A percentile compares a stretch with the other conserved stretches of the same genome.
Evolutionary conservation across 1,140 invertebrate genomes (phyloP).

Genomic region (Papilio polytes): DNA sequence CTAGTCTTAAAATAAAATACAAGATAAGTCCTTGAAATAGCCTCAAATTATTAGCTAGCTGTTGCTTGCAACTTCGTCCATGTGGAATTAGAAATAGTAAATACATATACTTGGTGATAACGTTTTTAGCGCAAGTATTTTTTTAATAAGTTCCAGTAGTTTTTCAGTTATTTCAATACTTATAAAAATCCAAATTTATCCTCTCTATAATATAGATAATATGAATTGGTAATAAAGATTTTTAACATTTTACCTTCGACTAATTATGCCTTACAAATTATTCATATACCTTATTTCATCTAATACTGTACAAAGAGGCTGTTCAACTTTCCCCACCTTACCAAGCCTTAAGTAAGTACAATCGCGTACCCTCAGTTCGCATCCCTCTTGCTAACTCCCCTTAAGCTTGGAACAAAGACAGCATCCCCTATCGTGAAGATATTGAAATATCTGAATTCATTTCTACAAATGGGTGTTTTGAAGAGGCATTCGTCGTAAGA

Average conservation of each 20-base stretch:
- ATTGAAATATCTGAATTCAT: constrained; percentile 37
- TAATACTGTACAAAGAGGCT: background rate
- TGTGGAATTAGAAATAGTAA: too few relatives aligned
- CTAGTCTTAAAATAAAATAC: background rate
- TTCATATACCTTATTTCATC: background rate
- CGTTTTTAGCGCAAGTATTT: background rate
- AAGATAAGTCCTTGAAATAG: background rate
- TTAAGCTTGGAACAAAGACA: constrained; percentile 26
- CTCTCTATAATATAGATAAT: too few relatives aligned
- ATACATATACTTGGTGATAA: background rate
- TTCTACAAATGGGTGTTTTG: constrained; percentile 15
- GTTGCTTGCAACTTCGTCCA: too few relatives aligned
- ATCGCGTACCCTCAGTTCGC: constrained; percentile 8
- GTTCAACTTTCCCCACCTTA: background rate
- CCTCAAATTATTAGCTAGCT: too few relatives aligned
- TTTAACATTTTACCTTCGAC: background rate
- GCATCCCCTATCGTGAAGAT: constrained; percentile 9
- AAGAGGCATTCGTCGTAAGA: background rate
- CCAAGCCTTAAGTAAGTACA: constrained; percentile 17
- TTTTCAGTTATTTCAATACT: too few relatives aligned
- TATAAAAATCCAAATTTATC: too few relatives aligned
- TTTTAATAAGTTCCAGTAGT: too few relatives aligned
- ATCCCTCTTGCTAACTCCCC: constrained; percentile 10
- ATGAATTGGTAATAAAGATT: background rate
- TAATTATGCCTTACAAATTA: background rate